Evolutionary conservation across 2,888 invertebrate species (phyloP), one percentile per base, ranked within the genome.

Genomic region (Agonopterix subpropinquella): DNA sequence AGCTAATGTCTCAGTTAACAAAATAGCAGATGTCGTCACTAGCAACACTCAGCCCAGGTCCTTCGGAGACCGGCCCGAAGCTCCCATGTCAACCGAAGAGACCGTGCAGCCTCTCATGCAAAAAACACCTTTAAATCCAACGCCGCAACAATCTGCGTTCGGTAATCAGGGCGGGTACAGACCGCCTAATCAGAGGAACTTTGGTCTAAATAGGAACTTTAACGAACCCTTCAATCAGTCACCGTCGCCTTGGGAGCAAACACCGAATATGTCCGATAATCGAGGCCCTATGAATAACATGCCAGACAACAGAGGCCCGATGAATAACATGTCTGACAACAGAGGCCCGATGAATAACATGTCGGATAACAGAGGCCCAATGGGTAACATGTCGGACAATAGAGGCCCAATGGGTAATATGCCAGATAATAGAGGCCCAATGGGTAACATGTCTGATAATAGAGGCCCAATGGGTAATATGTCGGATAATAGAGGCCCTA

Each of bases 41-140:
- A 77, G 70, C 54, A 69, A 51, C 53, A 70, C 59, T 1, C 81
- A 81, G 41, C 83, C 81, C 2, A 65, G 82, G 8, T 85, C 80
- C 0, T 85, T 85, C 52, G 86, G 86, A 8, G 87, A 88, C 53
- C 49, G 64, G 1, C 73, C 77, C 2, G 74, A 74, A 45, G 18
- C 50, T 11, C 48, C 58, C 18, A 44, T 15, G 9, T 18, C 9
- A 8, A 39, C 37, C 11, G 11, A 11, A 8, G 57, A 61, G 7
- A 28, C 48, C 0, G 10, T 9, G 1, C 54, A 58, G 35, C 37
- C 63, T n/a, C 37, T 15, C 3, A 5, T 53, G 8, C 49, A 49
- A 11, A 60, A 15, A 42, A 10, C 41, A 13, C 4, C 49, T 1
- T 11, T 10, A 2, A 48, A 39, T 36, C 11, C 15, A 8, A 15